Evolutionary conservation across 2,113 vertebrate genomes (phyloP).

Genomic region (Coreoperca whiteheadi): DNA sequence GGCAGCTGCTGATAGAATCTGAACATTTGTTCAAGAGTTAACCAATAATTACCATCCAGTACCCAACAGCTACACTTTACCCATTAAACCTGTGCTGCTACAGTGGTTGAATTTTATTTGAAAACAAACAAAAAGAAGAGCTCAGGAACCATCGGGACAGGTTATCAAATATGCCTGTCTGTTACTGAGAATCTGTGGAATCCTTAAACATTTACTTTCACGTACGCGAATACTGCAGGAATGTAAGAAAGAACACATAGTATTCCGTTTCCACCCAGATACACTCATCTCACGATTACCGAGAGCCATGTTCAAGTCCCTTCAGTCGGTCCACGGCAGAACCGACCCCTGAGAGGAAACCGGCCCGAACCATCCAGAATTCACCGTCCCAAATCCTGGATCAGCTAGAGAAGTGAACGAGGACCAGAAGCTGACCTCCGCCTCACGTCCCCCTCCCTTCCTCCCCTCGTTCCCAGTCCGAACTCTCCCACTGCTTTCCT

Average conservation of each 20-base stretch:
- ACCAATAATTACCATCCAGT: not conserved
- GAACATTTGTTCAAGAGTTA: not conserved
- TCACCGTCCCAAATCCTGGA: not conserved
- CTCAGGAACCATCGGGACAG: not conserved
- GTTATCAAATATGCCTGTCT: not conserved
- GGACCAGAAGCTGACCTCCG: not conserved
- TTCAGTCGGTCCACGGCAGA: not conserved
- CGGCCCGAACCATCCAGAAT: rapidly evolving
- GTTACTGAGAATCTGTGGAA: constrained; percentile 16
- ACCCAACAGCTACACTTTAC: too few species aligned
- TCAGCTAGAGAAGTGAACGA: not conserved
- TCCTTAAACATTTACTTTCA: not conserved
- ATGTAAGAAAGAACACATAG: constrained; percentile 11
- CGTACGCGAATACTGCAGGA: not conserved
- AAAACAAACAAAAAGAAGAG: too few species aligned
- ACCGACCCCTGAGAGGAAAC: too few species aligned
- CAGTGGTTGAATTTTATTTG: too few species aligned
- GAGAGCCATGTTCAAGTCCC: not conserved
- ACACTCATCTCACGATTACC: constrained; percentile 6
- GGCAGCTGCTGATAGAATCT: not conserved
- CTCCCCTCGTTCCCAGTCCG: constrained; percentile 15
- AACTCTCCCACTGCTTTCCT: constrained; percentile 62
- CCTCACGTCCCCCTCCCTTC: not conserved
- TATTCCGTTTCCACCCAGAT: not conserved
- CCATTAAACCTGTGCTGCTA: not conserved